Conservation (phyloP, 1,140 invertebrate species). For the Leguminivora glycinivorella region DNA sequence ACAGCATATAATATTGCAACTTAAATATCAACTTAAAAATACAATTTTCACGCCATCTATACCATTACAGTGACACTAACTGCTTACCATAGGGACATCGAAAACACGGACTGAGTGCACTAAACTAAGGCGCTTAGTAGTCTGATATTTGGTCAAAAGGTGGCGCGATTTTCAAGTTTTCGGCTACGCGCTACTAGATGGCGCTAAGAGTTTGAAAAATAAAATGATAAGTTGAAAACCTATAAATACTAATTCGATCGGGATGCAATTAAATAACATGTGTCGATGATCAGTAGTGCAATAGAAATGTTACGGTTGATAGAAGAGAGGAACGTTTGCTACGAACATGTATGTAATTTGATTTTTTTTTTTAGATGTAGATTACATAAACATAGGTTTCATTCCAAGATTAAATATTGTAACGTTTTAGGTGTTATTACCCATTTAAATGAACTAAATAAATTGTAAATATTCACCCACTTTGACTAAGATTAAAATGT, state of each 20-base stretch:
- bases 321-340: conserved; percentile 35
- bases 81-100: background rate
- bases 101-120: background rate
- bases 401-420: no score
- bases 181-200: background rate
- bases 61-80: background rate
- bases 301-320: conserved; percentile 33
- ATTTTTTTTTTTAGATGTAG: background rate
- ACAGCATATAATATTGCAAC: no score
- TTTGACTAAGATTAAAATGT: no score
- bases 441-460: no score
- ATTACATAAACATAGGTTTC: conserved; percentile 8
- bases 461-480: no score
- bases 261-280: conserved; percentile 8
- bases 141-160: background rate
- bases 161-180: conserved; percentile 13
- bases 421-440: no score
- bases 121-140: background rate
- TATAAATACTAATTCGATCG: conserved; percentile 23
- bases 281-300: conserved; percentile 14
- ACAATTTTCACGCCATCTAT: conserved; percentile 14
- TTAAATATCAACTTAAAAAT: background rate
- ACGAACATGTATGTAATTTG: conserved; percentile 38
- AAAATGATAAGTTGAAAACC: conserved; percentile 29
- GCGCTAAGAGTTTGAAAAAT: conserved; percentile 18